Base-by-base conservation (phyloP, 1,140 invertebrate genomes). In the Papilio machaon region DNA sequence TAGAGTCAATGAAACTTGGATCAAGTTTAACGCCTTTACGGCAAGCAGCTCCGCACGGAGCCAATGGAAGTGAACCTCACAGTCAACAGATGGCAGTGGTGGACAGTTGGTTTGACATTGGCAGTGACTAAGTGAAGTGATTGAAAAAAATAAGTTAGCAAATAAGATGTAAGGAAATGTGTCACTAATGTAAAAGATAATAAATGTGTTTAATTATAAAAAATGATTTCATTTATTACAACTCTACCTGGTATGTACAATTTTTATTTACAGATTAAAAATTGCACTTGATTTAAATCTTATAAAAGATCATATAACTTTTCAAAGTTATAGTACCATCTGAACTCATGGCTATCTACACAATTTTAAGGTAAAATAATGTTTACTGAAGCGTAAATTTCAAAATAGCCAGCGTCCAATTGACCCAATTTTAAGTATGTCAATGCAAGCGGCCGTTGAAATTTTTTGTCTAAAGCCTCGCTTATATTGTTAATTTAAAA, bases 1-100 rank as follows among this genome's bases (percentile, higher is more conserved):
- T 52, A 19, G 74, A 73, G 35, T 79, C 70, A 76, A 83, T 58
- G 58, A 52, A 80, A 76, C 78, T 80, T 83, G 87, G 91, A 87
- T 87, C 89, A 91, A 90, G 91, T 85, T 86, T 83, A 43, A 19
- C 76, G 76, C 76, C 77, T 52, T 76, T 11, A 47, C 19, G 47
- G 74, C 74, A 23, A 73, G 84, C 84, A 86, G 84, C 80, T 54
- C 81, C 58, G 74, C 54, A 17, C 58, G 77, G 54, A 17, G 75
- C 75, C 77, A 38, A 43, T n/a, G 47, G 54, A 79, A 64, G 38
- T 64, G 38, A 43, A 23, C 10, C 35, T 60, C 76, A 35, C 76
- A 5, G 54, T n/a, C 58, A 19, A 78, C 19, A n/a, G 35, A 70
- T 35, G 64, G 30, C 64, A 43, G 47, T 35, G 75, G 52, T 60